These are phyloP conservation scores for Delphinus delphis DNA, from an alignment of 2,113 vertebrate species.

Conservation along the genomic window DNA sequence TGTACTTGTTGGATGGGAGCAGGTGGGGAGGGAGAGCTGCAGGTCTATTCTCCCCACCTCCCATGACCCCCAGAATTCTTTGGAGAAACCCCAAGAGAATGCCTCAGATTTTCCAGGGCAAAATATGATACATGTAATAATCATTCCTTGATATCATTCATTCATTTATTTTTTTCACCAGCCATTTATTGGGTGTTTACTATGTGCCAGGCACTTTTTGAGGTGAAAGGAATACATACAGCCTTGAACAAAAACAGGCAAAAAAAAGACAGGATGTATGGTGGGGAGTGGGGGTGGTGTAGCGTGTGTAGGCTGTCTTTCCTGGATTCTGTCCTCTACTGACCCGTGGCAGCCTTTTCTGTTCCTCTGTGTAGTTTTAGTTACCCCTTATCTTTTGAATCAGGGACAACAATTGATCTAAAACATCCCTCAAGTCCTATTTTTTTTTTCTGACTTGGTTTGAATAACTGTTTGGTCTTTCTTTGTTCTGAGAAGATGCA, in stretches of 20 bases:
- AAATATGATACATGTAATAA: neutral
- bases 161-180: neutral
- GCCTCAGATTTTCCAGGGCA: neutral
- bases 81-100: neutral
- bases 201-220: neutral
- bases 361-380: neutral
- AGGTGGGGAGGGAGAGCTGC: neutral
- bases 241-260: neutral
- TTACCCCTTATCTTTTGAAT: neutral
- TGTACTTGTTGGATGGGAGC: neutral
- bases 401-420: neutral
- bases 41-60: neutral
- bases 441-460: neutral
- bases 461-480: neutral
- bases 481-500: neutral
- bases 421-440: neutral
- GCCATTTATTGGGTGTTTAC: neutral
- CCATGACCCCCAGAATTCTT: neutral
- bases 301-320: accelerated
- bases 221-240: neutral
- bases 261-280: neutral
- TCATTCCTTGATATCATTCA: neutral
- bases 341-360: accelerated
- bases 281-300: accelerated
- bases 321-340: neutral